These are phyloP conservation scores for Bacillus rossius DNA, from an alignment of 1,140 invertebrate genomes.

Conservation along the genomic window DNA sequence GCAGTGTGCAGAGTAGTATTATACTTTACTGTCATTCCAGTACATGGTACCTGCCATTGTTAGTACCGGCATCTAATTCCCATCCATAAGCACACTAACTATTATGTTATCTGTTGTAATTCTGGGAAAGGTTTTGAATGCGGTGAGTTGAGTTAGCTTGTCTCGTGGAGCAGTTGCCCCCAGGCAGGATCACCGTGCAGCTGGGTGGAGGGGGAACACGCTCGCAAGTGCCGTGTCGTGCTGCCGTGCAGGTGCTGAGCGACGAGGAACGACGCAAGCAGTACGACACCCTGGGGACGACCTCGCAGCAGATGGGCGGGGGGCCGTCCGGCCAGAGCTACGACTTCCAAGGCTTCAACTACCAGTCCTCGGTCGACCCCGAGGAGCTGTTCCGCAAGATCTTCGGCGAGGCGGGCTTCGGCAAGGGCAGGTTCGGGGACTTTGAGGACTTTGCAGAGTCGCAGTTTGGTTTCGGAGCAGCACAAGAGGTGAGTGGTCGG, in stretches of 20 bases:
- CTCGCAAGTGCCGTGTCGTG: neutral
- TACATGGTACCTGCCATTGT: no score
- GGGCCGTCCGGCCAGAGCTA: constrained; percentile 48
- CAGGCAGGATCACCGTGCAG: no score
- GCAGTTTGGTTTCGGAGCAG: constrained; percentile 82
- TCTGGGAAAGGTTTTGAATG: no score
- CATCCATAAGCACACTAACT: no score
- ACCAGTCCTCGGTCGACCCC: constrained; percentile 84
- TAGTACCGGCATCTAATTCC: no score
- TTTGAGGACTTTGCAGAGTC: constrained; percentile 83
- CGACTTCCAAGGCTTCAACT: constrained; percentile 65
- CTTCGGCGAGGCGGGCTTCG: constrained; percentile 73
- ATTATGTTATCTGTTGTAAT: no score
- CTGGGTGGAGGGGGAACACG: no score
- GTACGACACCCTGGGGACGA: constrained; percentile 91
- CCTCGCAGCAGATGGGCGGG: constrained; percentile 73
- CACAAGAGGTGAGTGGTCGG: constrained; percentile 73
- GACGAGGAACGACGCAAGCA: constrained; percentile 89
- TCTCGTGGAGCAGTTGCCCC: no score
- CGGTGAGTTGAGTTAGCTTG: no score
- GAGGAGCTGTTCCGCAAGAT: constrained; percentile 94
- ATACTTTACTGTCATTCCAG: no score
- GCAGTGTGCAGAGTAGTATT: no score
- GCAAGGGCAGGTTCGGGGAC: constrained; percentile 21
- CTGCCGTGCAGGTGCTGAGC: constrained; percentile 63